Percentiles rank a stretch among this genome's conserved stretches.
These are phyloP conservation scores for Hyalella azteca DNA, from an alignment of 2,888 invertebrate species.

Conservation along the genomic window DNA sequence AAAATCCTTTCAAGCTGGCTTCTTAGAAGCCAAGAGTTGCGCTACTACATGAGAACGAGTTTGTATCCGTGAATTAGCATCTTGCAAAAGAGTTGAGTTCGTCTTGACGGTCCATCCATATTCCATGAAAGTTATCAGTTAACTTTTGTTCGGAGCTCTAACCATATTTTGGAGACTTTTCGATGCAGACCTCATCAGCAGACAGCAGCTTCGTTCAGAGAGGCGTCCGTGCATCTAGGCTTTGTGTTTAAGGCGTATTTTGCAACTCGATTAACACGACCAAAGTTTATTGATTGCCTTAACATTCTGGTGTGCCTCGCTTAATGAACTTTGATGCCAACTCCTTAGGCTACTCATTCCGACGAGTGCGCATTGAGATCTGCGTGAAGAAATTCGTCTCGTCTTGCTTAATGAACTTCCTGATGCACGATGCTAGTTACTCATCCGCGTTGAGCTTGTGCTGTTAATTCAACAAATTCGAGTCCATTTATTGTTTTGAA, in stretches of 20 bases:
- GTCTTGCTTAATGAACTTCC: not conserved
- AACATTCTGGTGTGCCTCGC: constrained; percentile 8
- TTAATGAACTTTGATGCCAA: not conserved
- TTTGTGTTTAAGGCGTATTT: not conserved
- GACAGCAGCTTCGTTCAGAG: not conserved
- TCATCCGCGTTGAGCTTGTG: too few relatives aligned
- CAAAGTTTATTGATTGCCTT: constrained; percentile 31
- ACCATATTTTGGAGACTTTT: constrained; percentile 36
- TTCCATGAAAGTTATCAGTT: constrained; percentile 34
- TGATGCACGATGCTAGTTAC: not conserved
- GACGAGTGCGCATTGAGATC: not conserved
- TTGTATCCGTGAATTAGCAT: constrained; percentile 28
- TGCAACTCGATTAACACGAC: constrained; percentile 18
- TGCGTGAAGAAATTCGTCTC: not conserved
- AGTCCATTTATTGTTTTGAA: too few relatives aligned
- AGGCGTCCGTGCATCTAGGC: not conserved
- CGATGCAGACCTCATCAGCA: not conserved
- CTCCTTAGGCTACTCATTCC: constrained; percentile 11
- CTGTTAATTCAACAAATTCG: too few relatives aligned
- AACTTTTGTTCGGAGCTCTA: constrained; percentile 31
- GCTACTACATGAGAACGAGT: constrained; percentile 1
- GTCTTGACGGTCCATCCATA: constrained; percentile 27
- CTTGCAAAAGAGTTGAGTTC: constrained; percentile 9
- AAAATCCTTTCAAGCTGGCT: constrained; percentile 6
- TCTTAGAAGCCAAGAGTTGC: not conserved